phyloP scores from a whole-genome alignment of 2,888 invertebrate species.

The Polydrusus tereticollis region DNA sequence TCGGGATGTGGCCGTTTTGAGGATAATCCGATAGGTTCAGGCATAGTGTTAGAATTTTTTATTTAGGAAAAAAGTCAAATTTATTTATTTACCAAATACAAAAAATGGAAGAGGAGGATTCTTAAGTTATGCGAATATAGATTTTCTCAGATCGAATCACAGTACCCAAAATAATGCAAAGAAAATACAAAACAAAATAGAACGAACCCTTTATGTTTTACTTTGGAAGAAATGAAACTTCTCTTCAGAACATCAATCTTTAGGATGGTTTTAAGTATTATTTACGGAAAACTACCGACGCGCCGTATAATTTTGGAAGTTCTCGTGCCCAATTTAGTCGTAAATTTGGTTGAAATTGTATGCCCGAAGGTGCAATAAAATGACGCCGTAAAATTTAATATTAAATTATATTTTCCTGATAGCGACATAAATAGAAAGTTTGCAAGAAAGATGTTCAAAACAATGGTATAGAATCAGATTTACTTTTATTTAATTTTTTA shows the following conservation, averaged over 20 bases:
- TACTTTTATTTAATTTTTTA: background rate
- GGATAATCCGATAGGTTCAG: background rate
- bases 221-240: background rate
- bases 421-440: background rate
- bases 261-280: background rate
- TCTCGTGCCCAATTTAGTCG: background rate
- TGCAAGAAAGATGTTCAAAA: background rate
- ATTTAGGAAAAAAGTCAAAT: no score
- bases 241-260: background rate
- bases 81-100: no score
- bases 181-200: background rate
- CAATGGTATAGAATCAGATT: background rate
- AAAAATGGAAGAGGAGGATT: no score
- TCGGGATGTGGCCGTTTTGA: background rate
- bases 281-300: background rate
- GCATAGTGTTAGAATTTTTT: no score
- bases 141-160: no score
- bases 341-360: constrained; percentile 1
- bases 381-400: background rate
- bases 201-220: background rate
- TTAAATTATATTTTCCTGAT: background rate
- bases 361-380: background rate
- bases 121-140: no score
- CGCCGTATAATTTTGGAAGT: constrained; percentile 5
- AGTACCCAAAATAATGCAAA: no score